Conservation (phyloP, 2,888 invertebrate genomes). For the Tipula confusa region DNA sequence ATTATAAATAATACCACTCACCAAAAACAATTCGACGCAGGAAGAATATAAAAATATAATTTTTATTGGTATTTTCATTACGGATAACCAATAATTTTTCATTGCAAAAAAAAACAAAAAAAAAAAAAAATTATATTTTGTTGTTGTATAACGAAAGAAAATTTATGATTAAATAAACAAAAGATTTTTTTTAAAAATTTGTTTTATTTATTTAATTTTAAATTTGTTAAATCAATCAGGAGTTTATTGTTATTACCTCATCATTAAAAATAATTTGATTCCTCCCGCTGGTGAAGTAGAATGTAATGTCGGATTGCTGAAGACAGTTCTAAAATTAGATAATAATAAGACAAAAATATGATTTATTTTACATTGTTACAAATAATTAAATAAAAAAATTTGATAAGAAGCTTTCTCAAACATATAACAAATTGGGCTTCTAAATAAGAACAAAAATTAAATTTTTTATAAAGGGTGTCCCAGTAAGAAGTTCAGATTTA, state of each 20-base stretch:
- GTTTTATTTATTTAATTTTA: not conserved
- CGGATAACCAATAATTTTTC: not conserved
- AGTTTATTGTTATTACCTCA: not conserved
- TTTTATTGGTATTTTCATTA: not conserved
- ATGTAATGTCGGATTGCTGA: not conserved
- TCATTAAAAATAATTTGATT: not conserved
- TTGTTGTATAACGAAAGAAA: not conserved
- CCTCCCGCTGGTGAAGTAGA: not conserved
- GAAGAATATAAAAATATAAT: not conserved
- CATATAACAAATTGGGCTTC: too few relatives aligned
- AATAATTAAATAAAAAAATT: too few relatives aligned
- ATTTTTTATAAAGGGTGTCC: too few relatives aligned
- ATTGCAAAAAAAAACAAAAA: too few relatives aligned
- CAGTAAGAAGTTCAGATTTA: too few relatives aligned
- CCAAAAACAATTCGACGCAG: not conserved
- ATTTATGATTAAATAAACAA: not conserved
- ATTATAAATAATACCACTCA: not conserved
- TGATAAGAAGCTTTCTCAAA: too few relatives aligned
- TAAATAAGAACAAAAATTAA: too few relatives aligned
- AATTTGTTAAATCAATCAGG: not conserved
- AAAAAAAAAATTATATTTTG: not conserved
- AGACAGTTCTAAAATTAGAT: not conserved
- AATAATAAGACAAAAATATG: not conserved
- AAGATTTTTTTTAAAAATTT: not conserved
- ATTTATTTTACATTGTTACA: not conserved